Base-by-base conservation (phyloP, 2,888 invertebrate genomes). In the Octonoba sinensis region DNA sequence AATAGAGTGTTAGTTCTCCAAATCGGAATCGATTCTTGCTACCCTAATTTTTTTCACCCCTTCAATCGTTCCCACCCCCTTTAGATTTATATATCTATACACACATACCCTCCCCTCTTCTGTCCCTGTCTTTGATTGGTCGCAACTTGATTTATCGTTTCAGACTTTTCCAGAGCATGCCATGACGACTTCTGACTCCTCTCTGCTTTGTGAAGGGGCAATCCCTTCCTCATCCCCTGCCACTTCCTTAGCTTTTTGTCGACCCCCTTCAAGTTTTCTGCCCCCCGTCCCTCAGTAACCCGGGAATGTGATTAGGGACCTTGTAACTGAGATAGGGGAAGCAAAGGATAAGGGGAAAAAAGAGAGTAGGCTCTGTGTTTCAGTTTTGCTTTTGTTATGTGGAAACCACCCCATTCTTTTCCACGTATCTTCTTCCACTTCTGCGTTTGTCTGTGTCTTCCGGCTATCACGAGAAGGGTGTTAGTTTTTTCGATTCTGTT, bases 311-410 rank as follows among this genome's bases (percentile, higher is more conserved):
- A 78, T 78, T 78, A 78, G 78, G 70, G 59, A 65, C 64, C 71
- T 78, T 78, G 78, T 78, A 78, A 78, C 78, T 71, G 78, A 78
- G 78, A 78, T 65, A 78, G 57, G 71, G 77, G 57, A 46, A 18
- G 65, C 44, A 20, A 44, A 18, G 59, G 44, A 24, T 22, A 20
- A n/a, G 54, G 59, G 46, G n/a, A 54, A 65, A 51, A 27, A 71
- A 66, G 49, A 36, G 51, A 51, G 51, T n/a, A 36, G 67, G 56
- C 49, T 57, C n/a, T 22, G 60, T 36, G 36, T 36, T 36, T 36
- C 36, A 36, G 36, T 36, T 59, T 24, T 27, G 24, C 59, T 59
- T 59, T 64, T 44, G 18, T n/a, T 27, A 18, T 36, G 44, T 44
- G 16, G 64, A 44, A 36, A 64, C 18, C 36, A 64, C 44, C 44